Base-by-base conservation (phyloP, 2,888 invertebrate species). In the Tenthredo notha region DNA sequence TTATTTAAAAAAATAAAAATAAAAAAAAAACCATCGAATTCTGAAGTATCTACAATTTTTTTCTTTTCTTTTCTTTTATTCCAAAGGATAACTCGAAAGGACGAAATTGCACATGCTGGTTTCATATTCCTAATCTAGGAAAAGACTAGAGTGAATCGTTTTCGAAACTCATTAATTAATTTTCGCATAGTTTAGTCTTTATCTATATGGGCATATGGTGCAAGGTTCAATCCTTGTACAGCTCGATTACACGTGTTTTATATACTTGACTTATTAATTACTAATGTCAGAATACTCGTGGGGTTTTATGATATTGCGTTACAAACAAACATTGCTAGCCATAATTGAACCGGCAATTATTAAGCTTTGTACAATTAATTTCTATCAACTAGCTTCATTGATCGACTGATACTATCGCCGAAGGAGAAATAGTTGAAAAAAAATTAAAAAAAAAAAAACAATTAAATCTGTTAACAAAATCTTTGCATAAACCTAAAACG, bases 211-310 rank as follows among this genome's bases (percentile, higher is more conserved):
- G 15, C 72, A 40, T 37, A 37, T 25, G 15, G 25, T 43, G 21
- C 18, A 15, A 47, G 9, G 21, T 43, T 25, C 54, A 33, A 37
- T 25, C 78, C 54, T 78, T 54, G 58, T 37, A 18, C 29, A 37
- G 9, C 54, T 10, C 33, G 54, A 54, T 78, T 78, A 33, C 78
- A 37, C 4, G 18, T 40, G n/a, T 47, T 50, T 50, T 70, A 37
- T 54, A 72, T 58, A 78, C 18, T 78, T 37, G 78, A 54, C 50
- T 78, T 78, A 78, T 78, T 78, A 78, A 78, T 54, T 58, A 54
- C 78, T 78, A 15, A 78, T 58, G 75, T 77, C 75, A 33, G 43
- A 47, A 25, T 0, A 50, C 25, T 15, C 9, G 10, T 47, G 47
- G 3, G 21, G 25, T n/a, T 47, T n/a, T 29, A 77, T n/a, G 25